Base-by-base conservation (phyloP, 2,797 vertebrate genomes). In the Chelonia mydas region DNA sequence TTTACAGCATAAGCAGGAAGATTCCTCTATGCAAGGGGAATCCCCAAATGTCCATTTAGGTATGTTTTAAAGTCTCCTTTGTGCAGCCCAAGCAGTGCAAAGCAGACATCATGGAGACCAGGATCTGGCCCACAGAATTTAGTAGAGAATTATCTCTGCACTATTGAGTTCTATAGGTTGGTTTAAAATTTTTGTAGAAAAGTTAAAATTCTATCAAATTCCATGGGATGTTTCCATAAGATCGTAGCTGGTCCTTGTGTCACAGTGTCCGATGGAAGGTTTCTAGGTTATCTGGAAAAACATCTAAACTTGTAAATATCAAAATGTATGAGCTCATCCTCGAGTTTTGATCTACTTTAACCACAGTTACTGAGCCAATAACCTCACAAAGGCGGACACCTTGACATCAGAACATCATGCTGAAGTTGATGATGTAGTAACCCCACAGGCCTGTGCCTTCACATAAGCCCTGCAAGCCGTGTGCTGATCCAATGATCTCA, bases 151-250 rank as follows among this genome's bases (percentile, higher is more conserved):
- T 68, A 4, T 3, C 59, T 1, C 59, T 2, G 1, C 6, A 11
- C 3, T 6, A 47, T 80, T 65, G 1, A 1, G 50, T 41, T 81
- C 6, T 11, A 49, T 80, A 51, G 50, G 7, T 17, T 3, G 2
- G 5, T 12, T 11, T 17, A 17, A 19, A 33, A 9, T 27, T 59
- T 78, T 19, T 33, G 57, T 16, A 1, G 0, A 13, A 25, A 65
- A 41, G 17, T 28, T 27, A 50, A 3, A 45, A 78, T 81, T 55
- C 7, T 79, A 83, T 37, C 33, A 81, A 81, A 47, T 72, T 72
- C 45, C 33, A 51, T 0, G 0, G 5, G 27, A 2, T 2, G 3
- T 41, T 77, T 88, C 65, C 49, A 6, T 0, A 0, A 50, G 45
- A 2, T 0, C 21, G 2, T 47, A 86, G 37, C 2, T 25, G 13